phyloP scores from a whole-genome alignment of 2,113 vertebrate species.

The Syngnathoides biaculeatus region DNA sequence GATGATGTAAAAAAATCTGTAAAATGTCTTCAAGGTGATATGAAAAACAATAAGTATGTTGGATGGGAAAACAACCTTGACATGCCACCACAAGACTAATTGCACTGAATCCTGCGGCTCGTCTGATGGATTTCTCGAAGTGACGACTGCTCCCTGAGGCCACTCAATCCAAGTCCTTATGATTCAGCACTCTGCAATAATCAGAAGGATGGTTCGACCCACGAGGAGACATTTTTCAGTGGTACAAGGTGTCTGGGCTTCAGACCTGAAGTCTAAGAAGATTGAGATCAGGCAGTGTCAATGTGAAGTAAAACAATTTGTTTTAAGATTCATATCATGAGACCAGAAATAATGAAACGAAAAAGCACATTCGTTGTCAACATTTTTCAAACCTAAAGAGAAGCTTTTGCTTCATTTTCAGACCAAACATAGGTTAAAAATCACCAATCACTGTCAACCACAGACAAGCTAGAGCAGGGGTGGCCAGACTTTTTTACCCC shows the following conservation, averaged over 20 bases:
- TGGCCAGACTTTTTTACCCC: no score
- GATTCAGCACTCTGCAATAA: constrained; percentile 51
- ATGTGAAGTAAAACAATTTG: not conserved
- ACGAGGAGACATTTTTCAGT: constrained; percentile 39
- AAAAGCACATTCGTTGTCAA: no score
- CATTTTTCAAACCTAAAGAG: not conserved
- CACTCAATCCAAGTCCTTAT: no score
- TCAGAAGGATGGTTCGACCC: constrained; percentile 22
- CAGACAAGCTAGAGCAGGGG: no score
- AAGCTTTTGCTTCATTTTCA: not conserved
- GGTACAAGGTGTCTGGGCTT: constrained; percentile 28
- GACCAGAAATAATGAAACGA: no score
- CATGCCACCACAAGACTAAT: constrained; percentile 18
- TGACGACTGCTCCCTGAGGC: constrained; percentile 30
- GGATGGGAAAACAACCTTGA: constrained; percentile 3
- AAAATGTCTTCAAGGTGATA: not conserved
- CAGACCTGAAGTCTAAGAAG: constrained; percentile 20
- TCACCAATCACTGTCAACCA: no score
- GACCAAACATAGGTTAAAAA: no score
- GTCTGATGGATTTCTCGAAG: constrained; percentile 21
- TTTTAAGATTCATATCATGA: no score
- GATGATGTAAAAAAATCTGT: not conserved
- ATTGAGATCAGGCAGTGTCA: constrained; percentile 22
- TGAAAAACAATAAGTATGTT: not conserved
- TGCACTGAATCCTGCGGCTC: no score